Evolutionary conservation across 2,113 vertebrate species (phyloP).

Genomic region (Anoplopoma fimbria): DNA sequence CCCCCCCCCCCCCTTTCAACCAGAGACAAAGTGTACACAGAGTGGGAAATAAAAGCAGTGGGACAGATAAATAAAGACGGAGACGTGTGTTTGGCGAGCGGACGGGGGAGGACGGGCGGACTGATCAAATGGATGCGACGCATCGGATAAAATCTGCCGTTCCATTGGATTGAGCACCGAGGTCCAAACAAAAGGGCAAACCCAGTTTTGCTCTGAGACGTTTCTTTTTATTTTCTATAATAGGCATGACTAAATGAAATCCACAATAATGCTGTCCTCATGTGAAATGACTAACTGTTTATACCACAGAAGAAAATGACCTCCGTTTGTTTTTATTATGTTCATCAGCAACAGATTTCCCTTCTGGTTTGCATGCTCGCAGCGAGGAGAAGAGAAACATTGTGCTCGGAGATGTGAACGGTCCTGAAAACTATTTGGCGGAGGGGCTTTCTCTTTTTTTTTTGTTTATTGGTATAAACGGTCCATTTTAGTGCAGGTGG

Average conservation of each 20-base stretch:
- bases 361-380: conserved; percentile 43
- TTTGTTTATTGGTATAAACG: conserved; percentile 9
- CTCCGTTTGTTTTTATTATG: conserved; percentile 74
- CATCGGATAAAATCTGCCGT: conserved; percentile 71
- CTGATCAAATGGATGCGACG: conserved; percentile 52
- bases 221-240: conserved; percentile 78
- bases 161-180: conserved; percentile 61
- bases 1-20: neutral
- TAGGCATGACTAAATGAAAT: conserved; percentile 76
- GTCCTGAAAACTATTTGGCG: neutral
- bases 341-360: conserved; percentile 77
- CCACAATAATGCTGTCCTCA: conserved; percentile 78
- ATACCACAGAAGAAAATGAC: conserved; percentile 77
- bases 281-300: conserved; percentile 79
- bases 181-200: conserved; percentile 72
- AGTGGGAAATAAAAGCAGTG: neutral
- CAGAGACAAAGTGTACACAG: neutral
- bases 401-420: neutral
- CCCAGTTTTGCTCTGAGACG: conserved; percentile 59
- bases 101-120: conserved; percentile 23
- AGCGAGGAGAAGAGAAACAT: conserved; percentile 12
- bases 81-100: conserved; percentile 15
- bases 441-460: neutral
- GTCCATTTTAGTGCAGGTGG: neutral
- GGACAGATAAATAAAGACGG: conserved; percentile 26